Conservation (phyloP, 1,140 invertebrate species). For the Apis mellifera region Amel_HAv3.1 CM009932.2:5893001-5893500, state of each 20-base stretch:
- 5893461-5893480: neutral
- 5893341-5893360: constrained; percentile 8
- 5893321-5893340: constrained; percentile 1
- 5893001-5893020: too few species aligned
- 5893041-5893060: too few species aligned
- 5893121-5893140: too few species aligned
- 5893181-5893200: too few species aligned
- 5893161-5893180: too few species aligned
- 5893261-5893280: neutral
- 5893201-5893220: neutral
- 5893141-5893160: too few species aligned
- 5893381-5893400: neutral
- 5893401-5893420: constrained; percentile 1
- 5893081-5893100: too few species aligned
- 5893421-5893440: constrained; percentile 35
- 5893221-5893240: too few species aligned
- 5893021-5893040: too few species aligned
- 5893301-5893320: neutral
- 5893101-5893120: too few species aligned
- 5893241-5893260: neutral
- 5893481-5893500: constrained; percentile 1
- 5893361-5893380: neutral
- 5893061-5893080: too few species aligned
- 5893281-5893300: neutral
- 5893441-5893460: neutral